phyloP scores from a whole-genome alignment of 2,113 vertebrate species.

The Colossoma macropomum region DNA sequence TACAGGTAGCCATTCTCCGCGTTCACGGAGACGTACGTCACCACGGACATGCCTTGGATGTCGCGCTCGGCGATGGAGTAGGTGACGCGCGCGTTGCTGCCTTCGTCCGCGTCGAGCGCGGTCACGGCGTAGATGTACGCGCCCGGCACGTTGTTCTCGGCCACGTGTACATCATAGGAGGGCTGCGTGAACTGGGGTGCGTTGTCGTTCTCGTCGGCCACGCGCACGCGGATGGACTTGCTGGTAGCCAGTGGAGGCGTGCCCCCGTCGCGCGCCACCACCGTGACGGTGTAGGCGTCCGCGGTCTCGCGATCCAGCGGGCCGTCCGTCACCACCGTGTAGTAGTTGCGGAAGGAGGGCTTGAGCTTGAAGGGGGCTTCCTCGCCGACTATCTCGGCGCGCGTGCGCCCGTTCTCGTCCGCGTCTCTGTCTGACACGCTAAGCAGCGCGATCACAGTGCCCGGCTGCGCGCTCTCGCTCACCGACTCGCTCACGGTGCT shows the following conservation, averaged over 20 bases:
- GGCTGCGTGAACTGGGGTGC: constrained; percentile 91
- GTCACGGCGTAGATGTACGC: constrained; percentile 96
- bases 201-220: constrained; percentile 97
- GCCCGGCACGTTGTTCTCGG: constrained; percentile 96
- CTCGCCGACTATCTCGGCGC: constrained; percentile 88
- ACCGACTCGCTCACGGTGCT: constrained; percentile 95
- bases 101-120: constrained; percentile 90
- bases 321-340: constrained; percentile 93
- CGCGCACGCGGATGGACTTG: constrained; percentile 92
- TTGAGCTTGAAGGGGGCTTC: constrained; percentile 95
- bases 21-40: constrained; percentile 98
- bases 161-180: constrained; percentile 93
- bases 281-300: constrained; percentile 90
- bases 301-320: constrained; percentile 90
- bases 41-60: constrained; percentile 96
- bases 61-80: constrained; percentile 95
- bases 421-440: constrained; percentile 94
- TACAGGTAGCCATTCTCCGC: constrained; percentile 96
- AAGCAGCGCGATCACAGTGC: constrained; percentile 93
- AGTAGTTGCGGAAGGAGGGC: constrained; percentile 93
- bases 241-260: constrained; percentile 87
- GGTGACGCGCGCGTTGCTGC: constrained; percentile 88
- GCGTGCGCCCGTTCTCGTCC: constrained; percentile 91
- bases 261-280: constrained; percentile 90
- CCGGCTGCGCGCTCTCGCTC: constrained; percentile 90